Percentiles rank a stretch among this genome's conserved stretches.
Conservation (phyloP, 2,888 invertebrate species). For the Philhelius pedissequus region DNA sequence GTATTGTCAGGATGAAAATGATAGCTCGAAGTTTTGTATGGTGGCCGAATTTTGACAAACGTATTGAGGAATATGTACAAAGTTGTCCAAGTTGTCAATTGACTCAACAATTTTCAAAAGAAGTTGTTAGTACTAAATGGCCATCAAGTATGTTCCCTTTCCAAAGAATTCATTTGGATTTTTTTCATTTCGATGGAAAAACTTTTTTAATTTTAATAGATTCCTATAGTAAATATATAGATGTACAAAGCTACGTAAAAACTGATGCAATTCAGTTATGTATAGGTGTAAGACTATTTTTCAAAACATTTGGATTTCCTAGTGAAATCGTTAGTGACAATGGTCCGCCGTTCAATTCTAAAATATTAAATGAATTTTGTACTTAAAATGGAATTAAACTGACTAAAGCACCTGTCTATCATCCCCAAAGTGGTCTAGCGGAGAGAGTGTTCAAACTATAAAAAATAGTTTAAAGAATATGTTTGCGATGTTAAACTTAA, state of each 20-base stretch:
- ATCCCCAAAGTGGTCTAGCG: slow-evolving; percentile 69
- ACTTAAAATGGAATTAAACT: slow-evolving; percentile 47
- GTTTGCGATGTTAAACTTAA: slow-evolving; percentile 21
- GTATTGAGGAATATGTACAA: slow-evolving; percentile 69
- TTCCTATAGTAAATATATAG: slow-evolving; percentile 76
- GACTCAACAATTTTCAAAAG: neutral
- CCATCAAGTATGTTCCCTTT: slow-evolving; percentile 18
- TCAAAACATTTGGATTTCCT: slow-evolving; percentile 69
- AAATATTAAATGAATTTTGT: slow-evolving; percentile 22
- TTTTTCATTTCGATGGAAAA: slow-evolving; percentile 24
- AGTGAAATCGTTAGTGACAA: slow-evolving; percentile 69
- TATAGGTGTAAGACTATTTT: too few relatives aligned
- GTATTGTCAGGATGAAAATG: slow-evolving; percentile 71
- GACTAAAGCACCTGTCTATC: slow-evolving; percentile 68
- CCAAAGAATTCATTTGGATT: slow-evolving; percentile 43
- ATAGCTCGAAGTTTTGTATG: slow-evolving; percentile 70
- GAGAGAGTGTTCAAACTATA: slow-evolving; percentile 66
- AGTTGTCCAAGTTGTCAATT: slow-evolving; percentile 50
- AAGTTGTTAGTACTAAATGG: slow-evolving; percentile 55
- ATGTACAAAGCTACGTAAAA: slow-evolving; percentile 70
- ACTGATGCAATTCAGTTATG: slow-evolving; percentile 30
- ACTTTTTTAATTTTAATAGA: slow-evolving; percentile 71
- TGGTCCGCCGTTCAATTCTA: slow-evolving; percentile 60
- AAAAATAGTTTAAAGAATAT: slow-evolving; percentile 68
- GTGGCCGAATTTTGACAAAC: slow-evolving; percentile 71